Evolutionary conservation across 2,888 invertebrate genomes (phyloP), one percentile per base, ranked within the genome.

Genomic region (Calliopum simillimum): DNA sequence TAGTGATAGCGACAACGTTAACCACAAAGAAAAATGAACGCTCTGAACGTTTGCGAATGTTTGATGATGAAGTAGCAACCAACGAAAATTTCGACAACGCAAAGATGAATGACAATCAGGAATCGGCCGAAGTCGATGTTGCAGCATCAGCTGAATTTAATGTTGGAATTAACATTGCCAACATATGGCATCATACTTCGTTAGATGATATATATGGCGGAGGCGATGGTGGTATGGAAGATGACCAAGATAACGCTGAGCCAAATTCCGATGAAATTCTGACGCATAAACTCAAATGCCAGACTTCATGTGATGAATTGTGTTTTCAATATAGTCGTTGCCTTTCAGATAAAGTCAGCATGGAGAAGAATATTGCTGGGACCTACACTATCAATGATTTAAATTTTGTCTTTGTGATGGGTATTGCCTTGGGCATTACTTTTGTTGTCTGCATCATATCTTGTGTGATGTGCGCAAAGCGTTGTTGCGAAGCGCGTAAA

Each of bases 391-490:
- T 25, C n/a, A 47, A 46, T 55, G 82, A 83, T 69, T 73, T 84
- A 8, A 79, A 80, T 66, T 76, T 84, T 70, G 81, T 80, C 14
- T 84, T 84, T 55, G 74, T 81, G 1, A 77, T 83, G 63, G 84
- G 84, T 2, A 75, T 78, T 3, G 79, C 80, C 16, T 73, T 82
- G 3, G 85, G 85, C 53, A 75, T 81, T 44, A 79, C 82, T 19
- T 68, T 78, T 66, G 77, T 82, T 55, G 79, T 80, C 16, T 79
- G 79, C 56, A 77, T 83, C 59, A 73, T 81, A 4, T 78, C 78
- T 16, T 83, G 80, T 71, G 77, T 79, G 3, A 70, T 84, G 1
- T 83, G 82, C 55, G 53, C 82, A 1, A 83, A 81, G 67, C 77
- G 76, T 43, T 81, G 79, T 71, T 80, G 77, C 51, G 79, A 77